These are phyloP conservation scores for Epicampocera succincta DNA, from an alignment of 2,888 invertebrate species.

Conservation along the genomic window DNA sequence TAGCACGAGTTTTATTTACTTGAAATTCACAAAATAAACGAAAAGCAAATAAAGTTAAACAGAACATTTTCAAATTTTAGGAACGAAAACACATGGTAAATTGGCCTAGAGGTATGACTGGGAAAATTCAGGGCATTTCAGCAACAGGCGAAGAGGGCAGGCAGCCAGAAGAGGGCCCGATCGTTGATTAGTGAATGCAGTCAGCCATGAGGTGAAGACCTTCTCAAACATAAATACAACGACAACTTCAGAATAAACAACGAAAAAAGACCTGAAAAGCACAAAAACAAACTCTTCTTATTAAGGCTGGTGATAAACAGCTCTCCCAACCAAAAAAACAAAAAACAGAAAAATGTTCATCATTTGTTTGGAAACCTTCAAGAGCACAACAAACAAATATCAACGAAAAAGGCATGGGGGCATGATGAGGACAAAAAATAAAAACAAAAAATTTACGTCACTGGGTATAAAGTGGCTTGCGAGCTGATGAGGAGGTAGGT, in stretches of 20 bases:
- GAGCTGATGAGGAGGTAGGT: slow-evolving; percentile 28
- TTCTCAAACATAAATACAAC: slow-evolving; percentile 60
- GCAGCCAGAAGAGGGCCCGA: not conserved
- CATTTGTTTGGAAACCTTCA: slow-evolving; percentile 16
- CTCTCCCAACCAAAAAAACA: not conserved
- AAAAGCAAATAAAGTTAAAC: slow-evolving; percentile 11
- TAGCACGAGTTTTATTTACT: slow-evolving; percentile 65
- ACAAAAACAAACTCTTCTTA: slow-evolving; percentile 56
- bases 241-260: slow-evolving; percentile 18
- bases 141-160: not conserved
- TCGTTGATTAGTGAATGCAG: slow-evolving; percentile 40
- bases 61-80: slow-evolving; percentile 42
- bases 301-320: slow-evolving; percentile 65
- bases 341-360: not conserved
- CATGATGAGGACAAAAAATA: slow-evolving; percentile 55
- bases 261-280: not conserved
- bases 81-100: slow-evolving; percentile 61
- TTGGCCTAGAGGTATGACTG: slow-evolving; percentile 45
- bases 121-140: slow-evolving; percentile 1
- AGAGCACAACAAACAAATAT: slow-evolving; percentile 37
- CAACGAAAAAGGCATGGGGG: slow-evolving; percentile 56
- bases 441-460: slow-evolving; percentile 25
- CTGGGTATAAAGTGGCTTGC: slow-evolving; percentile 33
- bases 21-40: slow-evolving; percentile 33
- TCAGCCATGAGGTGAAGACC: slow-evolving; percentile 64